Conservation (phyloP, 2,888 invertebrate genomes). For the Bembecia ichneumoniformis region DNA sequence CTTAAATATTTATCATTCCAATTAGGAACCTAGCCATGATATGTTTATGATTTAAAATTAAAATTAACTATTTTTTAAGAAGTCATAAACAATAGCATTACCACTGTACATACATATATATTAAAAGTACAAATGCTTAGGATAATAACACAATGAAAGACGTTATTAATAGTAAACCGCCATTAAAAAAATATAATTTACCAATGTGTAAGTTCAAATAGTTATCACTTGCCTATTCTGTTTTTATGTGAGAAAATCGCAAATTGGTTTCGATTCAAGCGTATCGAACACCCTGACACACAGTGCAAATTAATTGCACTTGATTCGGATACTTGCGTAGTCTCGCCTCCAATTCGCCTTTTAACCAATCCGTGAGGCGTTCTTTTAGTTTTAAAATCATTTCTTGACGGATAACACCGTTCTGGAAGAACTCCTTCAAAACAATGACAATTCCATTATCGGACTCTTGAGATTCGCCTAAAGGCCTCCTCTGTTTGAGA, state of each 20-base stretch:
- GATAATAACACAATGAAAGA: too few relatives aligned
- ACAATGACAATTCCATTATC: constrained; percentile 50
- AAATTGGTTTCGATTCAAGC: constrained; percentile 12
- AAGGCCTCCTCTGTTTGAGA: constrained; percentile 46
- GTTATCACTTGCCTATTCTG: background rate
- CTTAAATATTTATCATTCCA: too few relatives aligned
- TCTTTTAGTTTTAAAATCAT: constrained; percentile 46
- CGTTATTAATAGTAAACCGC: too few relatives aligned
- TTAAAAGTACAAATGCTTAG: too few relatives aligned
- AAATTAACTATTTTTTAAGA: too few relatives aligned
- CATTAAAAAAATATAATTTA: too few relatives aligned
- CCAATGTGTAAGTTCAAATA: too few relatives aligned
- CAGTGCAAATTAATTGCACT: constrained; percentile 36
- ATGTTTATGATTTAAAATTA: too few relatives aligned
- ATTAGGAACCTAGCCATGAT: too few relatives aligned
- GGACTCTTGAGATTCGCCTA: constrained; percentile 37
- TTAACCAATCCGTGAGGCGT: constrained; percentile 36
- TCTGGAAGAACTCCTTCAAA: constrained; percentile 57
- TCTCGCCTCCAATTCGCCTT: constrained; percentile 32
- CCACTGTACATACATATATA: too few relatives aligned
- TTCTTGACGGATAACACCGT: constrained; percentile 46
- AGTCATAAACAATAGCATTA: too few relatives aligned
- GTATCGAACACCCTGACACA: constrained; percentile 45
- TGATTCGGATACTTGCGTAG: constrained; percentile 34
- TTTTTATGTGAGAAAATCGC: background rate